A percentile compares a stretch with the other conserved stretches of the same genome.
Evolutionary conservation across 2,797 vertebrate species (phyloP).

Genomic region (Syngnathus rostellatus): DNA sequence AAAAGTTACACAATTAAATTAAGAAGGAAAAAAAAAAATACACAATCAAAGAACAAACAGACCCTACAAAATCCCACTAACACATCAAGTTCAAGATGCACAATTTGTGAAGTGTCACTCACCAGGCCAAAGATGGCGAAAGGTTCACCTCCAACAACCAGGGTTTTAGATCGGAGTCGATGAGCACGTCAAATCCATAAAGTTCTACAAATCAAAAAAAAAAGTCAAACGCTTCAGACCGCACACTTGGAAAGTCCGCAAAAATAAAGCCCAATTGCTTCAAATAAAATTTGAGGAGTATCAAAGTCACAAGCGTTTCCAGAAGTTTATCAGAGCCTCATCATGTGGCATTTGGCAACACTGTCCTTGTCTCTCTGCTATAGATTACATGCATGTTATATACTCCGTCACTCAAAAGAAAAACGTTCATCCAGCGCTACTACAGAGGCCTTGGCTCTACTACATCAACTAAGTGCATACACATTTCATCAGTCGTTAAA

Average conservation of each 20-base stretch:
- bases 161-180: conserved; percentile 92
- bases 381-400: conserved; percentile 63
- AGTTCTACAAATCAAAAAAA: conserved; percentile 72
- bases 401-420: conserved; percentile 52
- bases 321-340: conserved; percentile 31
- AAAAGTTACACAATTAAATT: conserved; percentile 8
- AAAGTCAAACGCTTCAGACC: conserved; percentile 30
- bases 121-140: conserved; percentile 94
- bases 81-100: neutral
- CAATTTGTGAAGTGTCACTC: conserved; percentile 55
- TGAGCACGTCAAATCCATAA: conserved; percentile 96
- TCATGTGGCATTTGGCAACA: conserved; percentile 40
- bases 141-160: conserved; percentile 98
- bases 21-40: no score
- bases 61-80: neutral
- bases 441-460: conserved; percentile 51
- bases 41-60: neutral
- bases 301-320: conserved; percentile 32
- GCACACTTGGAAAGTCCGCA: conserved; percentile 18
- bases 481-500: conserved; percentile 48
- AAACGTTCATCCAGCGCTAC: conserved; percentile 40
- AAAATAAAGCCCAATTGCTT: conserved; percentile 15
- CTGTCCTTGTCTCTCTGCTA: conserved; percentile 38
- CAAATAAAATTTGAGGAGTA: conserved; percentile 10
- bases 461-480: conserved; percentile 49